phyloP scores from a whole-genome alignment of 2,113 vertebrate genomes.

The Bubo blakistoni region DNA sequence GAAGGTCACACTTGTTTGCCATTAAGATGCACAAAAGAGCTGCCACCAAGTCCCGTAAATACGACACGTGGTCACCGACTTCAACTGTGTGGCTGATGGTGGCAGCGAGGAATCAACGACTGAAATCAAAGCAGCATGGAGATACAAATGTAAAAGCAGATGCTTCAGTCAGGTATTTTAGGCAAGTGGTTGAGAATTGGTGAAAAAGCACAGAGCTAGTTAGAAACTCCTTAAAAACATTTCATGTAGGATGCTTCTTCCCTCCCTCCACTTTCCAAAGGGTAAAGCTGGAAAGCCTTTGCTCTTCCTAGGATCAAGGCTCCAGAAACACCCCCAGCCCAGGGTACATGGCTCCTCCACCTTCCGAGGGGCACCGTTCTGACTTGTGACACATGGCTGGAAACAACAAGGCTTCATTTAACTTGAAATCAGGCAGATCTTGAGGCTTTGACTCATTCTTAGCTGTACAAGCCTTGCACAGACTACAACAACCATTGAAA shows the following conservation, averaged over 20 bases:
- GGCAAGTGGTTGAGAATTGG: neutral
- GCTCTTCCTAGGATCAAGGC: neutral
- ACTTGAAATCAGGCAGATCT: neutral
- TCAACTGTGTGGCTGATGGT: neutral
- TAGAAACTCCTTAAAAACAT: neutral
- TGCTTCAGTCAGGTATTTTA: neutral
- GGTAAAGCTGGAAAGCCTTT: neutral
- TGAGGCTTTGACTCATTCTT: accelerated
- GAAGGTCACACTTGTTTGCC: neutral
- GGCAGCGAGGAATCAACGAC: neutral
- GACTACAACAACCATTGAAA: neutral
- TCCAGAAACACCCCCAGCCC: too few relatives aligned
- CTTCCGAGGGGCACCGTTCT: neutral
- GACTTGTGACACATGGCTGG: accelerated
- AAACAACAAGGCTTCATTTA: neutral
- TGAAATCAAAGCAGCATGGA: neutral
- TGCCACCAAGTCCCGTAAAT: neutral
- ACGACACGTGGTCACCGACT: neutral
- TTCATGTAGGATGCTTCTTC: neutral
- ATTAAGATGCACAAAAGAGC: neutral
- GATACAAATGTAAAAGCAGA: neutral
- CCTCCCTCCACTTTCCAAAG: neutral
- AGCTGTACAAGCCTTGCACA: neutral
- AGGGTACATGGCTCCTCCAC: neutral
- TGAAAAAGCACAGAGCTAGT: neutral